Percentiles rank a stretch among this genome's conserved stretches.
Evolutionary conservation across 2,113 vertebrate genomes (phyloP).

Genomic region (Varanus salvator): DNA sequence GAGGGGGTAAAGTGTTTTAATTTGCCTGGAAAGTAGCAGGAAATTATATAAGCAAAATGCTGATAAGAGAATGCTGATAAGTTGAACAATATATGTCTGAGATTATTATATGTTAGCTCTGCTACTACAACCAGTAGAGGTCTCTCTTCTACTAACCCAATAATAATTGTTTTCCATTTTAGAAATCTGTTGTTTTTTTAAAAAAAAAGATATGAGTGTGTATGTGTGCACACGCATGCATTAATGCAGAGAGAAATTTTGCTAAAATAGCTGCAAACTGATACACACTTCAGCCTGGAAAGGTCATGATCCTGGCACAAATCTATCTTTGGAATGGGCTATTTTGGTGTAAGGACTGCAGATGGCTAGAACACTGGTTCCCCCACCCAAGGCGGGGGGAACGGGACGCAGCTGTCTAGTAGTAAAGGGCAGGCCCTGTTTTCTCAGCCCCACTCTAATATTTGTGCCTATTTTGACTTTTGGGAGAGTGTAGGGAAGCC

Average conservation of each 20-base stretch:
- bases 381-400: not conserved
- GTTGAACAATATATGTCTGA: fast-evolving
- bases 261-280: constrained; percentile 17
- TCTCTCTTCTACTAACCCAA: constrained; percentile 72
- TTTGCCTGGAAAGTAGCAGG: not conserved
- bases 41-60: not conserved
- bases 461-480: not conserved
- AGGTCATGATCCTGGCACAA: no score
- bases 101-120: not conserved
- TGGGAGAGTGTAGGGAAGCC: not conserved
- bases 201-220: not conserved
- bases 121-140: constrained; percentile 73
- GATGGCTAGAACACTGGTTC: not conserved
- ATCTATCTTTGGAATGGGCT: not conserved
- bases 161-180: constrained; percentile 23
- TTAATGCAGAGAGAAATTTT: not conserved
- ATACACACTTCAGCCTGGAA: no score
- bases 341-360: not conserved
- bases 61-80: fast-evolving
- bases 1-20: not conserved
- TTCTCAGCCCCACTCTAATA: not conserved
- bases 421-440: not conserved
- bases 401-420: not conserved
- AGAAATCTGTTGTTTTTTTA: constrained; percentile 6
- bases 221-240: not conserved